These are phyloP conservation scores for Nyleta sp. DNA, from an alignment of 2,888 invertebrate species.

Conservation along the genomic window DNA sequence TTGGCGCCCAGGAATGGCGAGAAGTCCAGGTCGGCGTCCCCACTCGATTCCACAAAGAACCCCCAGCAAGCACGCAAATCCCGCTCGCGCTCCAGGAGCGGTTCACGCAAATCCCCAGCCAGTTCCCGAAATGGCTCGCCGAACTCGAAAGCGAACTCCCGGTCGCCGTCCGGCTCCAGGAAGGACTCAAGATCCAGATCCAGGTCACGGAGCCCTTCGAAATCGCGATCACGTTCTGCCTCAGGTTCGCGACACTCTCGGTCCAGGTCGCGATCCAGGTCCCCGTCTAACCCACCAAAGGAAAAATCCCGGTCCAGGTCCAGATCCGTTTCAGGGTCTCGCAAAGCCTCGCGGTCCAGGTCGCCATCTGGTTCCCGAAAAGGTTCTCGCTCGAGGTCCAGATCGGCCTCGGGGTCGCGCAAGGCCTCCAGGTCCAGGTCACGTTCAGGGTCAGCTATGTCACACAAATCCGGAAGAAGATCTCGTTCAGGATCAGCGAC, in stretches of 20 bases:
- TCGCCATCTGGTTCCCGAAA: constrained; percentile 72
- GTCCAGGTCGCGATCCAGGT: constrained; percentile 22
- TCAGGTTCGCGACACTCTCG: constrained; percentile 50
- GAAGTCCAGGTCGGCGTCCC: constrained; percentile 37
- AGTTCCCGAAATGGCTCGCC: constrained; percentile 39
- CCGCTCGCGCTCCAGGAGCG: constrained; percentile 56
- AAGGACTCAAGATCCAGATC: constrained; percentile 64
- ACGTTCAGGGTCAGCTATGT: constrained; percentile 55
- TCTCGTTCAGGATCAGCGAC: constrained; percentile 13
- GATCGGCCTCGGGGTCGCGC: constrained; percentile 8
- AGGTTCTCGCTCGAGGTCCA: constrained; percentile 54
- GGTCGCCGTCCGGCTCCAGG: constrained; percentile 49
- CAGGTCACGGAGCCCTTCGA: constrained; percentile 69
- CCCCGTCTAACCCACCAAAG: constrained; percentile 12
- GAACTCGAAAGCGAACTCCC: constrained; percentile 19
- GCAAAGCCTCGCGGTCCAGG: constrained; percentile 67
- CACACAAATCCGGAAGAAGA: constrained; percentile 61
- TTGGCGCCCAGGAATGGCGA: constrained; percentile 9
- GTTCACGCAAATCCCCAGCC: constrained; percentile 24
- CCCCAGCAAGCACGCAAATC: constrained; percentile 16
- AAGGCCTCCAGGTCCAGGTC: constrained; percentile 67
- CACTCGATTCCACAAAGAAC: constrained; percentile 17
- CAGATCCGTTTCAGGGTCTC: constrained; percentile 54
- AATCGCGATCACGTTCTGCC: constrained; percentile 68
- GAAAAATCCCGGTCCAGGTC: constrained; percentile 20